These are phyloP conservation scores for Cheiracanthium punctorium DNA, from an alignment of 2,888 invertebrate species.

Conservation along the genomic window DNA sequence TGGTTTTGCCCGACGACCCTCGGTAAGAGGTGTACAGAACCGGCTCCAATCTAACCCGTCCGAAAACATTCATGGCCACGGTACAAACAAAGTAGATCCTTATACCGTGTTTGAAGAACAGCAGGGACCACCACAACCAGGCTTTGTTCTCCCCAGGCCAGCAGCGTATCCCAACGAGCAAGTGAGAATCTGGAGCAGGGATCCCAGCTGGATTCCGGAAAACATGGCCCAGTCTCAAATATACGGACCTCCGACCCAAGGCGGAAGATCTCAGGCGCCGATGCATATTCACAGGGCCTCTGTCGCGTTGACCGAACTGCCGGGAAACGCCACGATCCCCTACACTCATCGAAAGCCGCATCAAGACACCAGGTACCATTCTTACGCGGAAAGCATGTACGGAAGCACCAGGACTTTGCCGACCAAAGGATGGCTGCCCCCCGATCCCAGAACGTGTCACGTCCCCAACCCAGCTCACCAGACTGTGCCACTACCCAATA, in stretches of 20 bases:
- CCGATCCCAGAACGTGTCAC: slow-evolving; percentile 39
- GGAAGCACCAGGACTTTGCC: slow-evolving; percentile 55
- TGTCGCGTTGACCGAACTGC: slow-evolving; percentile 57
- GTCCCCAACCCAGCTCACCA: slow-evolving; percentile 24
- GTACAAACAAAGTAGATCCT: slow-evolving; percentile 19
- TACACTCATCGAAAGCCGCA: slow-evolving; percentile 53
- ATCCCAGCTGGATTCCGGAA: slow-evolving; percentile 47
- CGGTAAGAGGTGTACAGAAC: slow-evolving; percentile 72
- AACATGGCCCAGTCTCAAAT: slow-evolving; percentile 10
- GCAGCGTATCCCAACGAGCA: slow-evolving; percentile 20
- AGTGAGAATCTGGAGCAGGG: slow-evolving; percentile 35
- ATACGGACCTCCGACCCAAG: slow-evolving; percentile 9
- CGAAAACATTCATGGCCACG: slow-evolving; percentile 34
- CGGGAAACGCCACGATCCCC: slow-evolving; percentile 56
- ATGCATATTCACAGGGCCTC: slow-evolving; percentile 63
- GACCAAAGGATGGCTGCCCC: slow-evolving; percentile 43
- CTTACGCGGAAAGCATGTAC: slow-evolving; percentile 65
- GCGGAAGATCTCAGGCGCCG: slow-evolving; percentile 26
- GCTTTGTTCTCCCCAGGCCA: slow-evolving; percentile 17
- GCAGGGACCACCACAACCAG: slow-evolving; percentile 18
- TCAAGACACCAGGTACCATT: slow-evolving; percentile 58
- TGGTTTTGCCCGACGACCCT: slow-evolving; percentile 72
- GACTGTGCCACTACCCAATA: slow-evolving; percentile 7
- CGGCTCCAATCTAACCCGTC: slow-evolving; percentile 58
- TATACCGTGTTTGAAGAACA: slow-evolving; percentile 27